Conservation (phyloP, 2,113 vertebrate genomes). For the Larimichthys polyactis region DNA sequence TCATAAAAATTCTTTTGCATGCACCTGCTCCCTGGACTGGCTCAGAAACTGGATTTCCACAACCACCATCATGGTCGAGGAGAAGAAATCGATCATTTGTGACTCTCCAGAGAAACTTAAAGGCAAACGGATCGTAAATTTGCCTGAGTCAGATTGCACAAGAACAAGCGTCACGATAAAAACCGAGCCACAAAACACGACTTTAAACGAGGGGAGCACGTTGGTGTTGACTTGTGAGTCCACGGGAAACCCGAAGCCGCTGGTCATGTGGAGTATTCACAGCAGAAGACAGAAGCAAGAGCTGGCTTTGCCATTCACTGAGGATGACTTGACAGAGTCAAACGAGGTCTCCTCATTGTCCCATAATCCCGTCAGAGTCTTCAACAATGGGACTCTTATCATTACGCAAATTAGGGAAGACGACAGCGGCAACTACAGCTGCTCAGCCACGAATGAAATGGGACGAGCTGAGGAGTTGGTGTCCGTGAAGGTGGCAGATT, state of each 20-base stretch:
- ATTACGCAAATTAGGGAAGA: constrained; percentile 87
- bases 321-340: constrained; percentile 54
- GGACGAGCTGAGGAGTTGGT: constrained; percentile 87
- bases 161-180: constrained; percentile 83
- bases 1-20: constrained; percentile 92
- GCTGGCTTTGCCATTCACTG: constrained; percentile 70
- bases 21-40: constrained; percentile 92
- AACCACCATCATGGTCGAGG: constrained; percentile 86
- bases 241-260: constrained; percentile 87
- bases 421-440: constrained; percentile 92
- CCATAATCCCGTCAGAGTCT: constrained; percentile 81
- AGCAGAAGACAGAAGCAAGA: constrained; percentile 82
- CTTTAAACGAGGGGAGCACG: constrained; percentile 82
- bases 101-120: constrained; percentile 85
- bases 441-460: constrained; percentile 89
- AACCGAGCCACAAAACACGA: constrained; percentile 75
- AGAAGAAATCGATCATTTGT: constrained; percentile 87
- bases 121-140: constrained; percentile 80
- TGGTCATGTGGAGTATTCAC: constrained; percentile 89
- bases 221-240: constrained; percentile 87
- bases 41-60: constrained; percentile 91
- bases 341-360: constrained; percentile 57
- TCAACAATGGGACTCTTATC: constrained; percentile 90
- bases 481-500: constrained; percentile 81
- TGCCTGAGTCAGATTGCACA: constrained; percentile 84